Evolutionary conservation across 2,888 invertebrate genomes (phyloP).

Genomic region (Enoplolaimus lenunculus): DNA sequence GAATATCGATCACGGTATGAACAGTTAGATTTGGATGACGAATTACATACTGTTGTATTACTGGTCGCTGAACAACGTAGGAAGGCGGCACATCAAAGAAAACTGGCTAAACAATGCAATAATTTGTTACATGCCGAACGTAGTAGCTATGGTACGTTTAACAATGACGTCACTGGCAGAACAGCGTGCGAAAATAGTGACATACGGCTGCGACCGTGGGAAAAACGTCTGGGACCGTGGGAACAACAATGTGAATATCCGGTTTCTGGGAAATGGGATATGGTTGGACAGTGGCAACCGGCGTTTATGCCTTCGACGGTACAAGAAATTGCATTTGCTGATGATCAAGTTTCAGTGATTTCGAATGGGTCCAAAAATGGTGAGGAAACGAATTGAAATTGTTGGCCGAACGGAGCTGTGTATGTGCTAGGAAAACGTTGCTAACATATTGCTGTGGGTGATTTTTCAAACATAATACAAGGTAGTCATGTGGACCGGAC

Average conservation of each 20-base stretch:
- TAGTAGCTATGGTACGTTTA: no score
- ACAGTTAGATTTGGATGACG: not conserved
- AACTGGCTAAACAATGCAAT: not conserved
- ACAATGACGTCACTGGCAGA: no score
- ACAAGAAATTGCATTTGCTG: not conserved
- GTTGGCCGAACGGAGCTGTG: no score
- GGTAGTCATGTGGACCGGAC: no score
- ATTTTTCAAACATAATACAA: no score
- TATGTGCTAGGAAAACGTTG: no score
- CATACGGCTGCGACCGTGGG: not conserved
- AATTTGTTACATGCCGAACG: not conserved
- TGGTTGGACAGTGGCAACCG: not conserved
- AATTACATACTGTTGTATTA: not conserved
- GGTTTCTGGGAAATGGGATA: not conserved
- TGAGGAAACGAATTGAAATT: no score
- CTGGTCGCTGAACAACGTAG: not conserved
- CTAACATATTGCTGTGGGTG: no score
- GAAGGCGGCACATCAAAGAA: not conserved
- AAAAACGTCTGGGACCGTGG: not conserved
- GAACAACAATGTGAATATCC: no score
- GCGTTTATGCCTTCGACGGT: not conserved
- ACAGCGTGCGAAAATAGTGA: not conserved
- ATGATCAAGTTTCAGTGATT: no score
- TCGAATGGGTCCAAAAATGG: no score
- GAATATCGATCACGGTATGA: not conserved